A percentile compares a stretch with the other conserved stretches of the same genome.
phyloP scores from a whole-genome alignment of 2,888 invertebrate genomes.

The Rhamphomyia laevipes region DNA sequence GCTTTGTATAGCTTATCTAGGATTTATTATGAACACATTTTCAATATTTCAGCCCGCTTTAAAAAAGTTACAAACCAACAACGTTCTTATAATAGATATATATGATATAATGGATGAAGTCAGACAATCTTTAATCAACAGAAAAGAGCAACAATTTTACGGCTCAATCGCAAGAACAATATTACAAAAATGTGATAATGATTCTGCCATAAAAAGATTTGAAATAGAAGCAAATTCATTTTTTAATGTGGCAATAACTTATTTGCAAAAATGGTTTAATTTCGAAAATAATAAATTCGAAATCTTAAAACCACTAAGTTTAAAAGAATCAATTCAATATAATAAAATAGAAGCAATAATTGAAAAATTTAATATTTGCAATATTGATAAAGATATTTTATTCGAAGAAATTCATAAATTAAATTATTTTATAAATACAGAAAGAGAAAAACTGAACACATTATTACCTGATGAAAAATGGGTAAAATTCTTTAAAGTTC shows the following conservation, averaged over 20 bases:
- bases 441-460: too few species aligned
- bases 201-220: neutral
- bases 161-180: neutral
- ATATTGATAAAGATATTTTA: too few species aligned
- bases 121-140: neutral
- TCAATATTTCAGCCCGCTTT: neutral
- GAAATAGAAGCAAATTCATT: neutral
- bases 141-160: neutral
- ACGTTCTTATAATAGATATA: neutral
- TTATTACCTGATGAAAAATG: too few species aligned
- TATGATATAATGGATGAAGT: neutral
- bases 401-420: too few species aligned
- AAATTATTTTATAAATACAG: too few species aligned
- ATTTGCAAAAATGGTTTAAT: neutral
- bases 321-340: too few species aligned
- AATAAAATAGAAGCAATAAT: too few species aligned
- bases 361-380: too few species aligned
- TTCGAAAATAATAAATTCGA: too few species aligned
- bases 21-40: slow-evolving; percentile 3
- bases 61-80: neutral
- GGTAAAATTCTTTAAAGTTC: too few species aligned
- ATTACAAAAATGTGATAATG: neutral
- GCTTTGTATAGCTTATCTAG: slow-evolving; percentile 1
- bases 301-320: too few species aligned
- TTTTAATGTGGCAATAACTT: neutral